phyloP scores from a whole-genome alignment of 2,797 vertebrate genomes.

The Sphaeramia orbicularis region DNA sequence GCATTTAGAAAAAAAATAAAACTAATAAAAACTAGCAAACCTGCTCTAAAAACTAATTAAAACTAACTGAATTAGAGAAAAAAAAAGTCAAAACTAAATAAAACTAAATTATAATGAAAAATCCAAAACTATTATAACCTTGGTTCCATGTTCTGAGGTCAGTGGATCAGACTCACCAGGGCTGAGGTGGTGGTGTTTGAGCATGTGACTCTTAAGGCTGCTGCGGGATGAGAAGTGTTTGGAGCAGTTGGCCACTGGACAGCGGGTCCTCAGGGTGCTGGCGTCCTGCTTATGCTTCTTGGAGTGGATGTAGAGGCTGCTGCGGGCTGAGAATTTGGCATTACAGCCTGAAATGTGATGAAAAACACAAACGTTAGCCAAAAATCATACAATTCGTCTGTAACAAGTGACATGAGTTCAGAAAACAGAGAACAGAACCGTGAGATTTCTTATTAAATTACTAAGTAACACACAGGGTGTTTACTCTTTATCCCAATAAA shows the following conservation, averaged over 20 bases:
- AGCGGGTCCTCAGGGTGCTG: slow-evolving; percentile 89
- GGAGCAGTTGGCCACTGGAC: slow-evolving; percentile 92
- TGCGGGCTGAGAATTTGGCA: slow-evolving; percentile 96
- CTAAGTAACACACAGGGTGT: too few species aligned
- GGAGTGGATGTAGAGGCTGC: slow-evolving; percentile 98
- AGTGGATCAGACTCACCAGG: slow-evolving; percentile 84
- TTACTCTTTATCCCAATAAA: too few species aligned
- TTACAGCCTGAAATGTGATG: slow-evolving; percentile 87
- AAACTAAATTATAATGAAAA: too few species aligned
- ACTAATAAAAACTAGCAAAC: too few species aligned
- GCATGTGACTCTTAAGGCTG: slow-evolving; percentile 94
- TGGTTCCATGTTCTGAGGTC: too few species aligned
- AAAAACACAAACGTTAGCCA: background rate
- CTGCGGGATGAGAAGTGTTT: slow-evolving; percentile 96
- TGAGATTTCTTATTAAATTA: background rate
- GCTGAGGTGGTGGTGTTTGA: slow-evolving; percentile 93
- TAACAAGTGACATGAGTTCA: background rate
- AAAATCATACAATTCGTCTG: too few species aligned
- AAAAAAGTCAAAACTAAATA: too few species aligned
- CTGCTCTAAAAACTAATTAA: too few species aligned
- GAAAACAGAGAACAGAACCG: background rate
- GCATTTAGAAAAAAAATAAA: too few species aligned
- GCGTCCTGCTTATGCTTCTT: slow-evolving; percentile 96
- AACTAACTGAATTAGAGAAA: too few species aligned
- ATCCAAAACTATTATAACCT: too few species aligned